These are phyloP conservation scores for Portunus trituberculatus DNA, from an alignment of 1,140 invertebrate genomes.

Conservation along the genomic window DNA sequence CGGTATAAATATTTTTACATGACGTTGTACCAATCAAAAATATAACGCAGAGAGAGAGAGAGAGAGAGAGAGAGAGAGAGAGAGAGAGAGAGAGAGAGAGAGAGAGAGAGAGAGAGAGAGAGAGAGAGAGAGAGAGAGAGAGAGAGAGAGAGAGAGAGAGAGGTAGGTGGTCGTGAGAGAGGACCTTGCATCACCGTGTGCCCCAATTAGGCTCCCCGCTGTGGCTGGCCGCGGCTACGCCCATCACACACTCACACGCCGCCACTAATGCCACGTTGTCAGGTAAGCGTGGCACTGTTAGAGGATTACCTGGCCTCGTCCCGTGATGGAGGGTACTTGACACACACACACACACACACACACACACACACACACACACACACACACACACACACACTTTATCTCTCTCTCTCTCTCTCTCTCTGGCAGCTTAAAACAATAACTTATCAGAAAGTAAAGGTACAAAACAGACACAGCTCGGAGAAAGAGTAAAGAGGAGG, in stretches of 20 bases:
- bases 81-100: not conserved
- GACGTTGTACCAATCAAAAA: not conserved
- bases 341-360: not conserved
- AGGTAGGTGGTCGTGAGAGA: not conserved
- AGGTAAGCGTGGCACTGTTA: not conserved
- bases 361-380: slow-evolving; percentile 1
- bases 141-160: not conserved
- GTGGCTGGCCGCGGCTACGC: not conserved
- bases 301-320: not conserved
- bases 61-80: not conserved
- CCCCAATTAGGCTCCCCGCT: not conserved
- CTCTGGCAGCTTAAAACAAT: too few species aligned
- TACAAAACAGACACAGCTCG: too few species aligned
- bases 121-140: not conserved
- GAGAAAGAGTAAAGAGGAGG: too few species aligned
- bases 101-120: not conserved
- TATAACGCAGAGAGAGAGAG: not conserved
- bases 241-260: not conserved
- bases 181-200: not conserved
- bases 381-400: not conserved
- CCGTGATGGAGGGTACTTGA: not conserved
- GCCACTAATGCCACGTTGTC: not conserved
- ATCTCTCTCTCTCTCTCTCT: too few species aligned
- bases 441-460: too few species aligned
- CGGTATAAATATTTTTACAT: too few species aligned